A percentile compares a stretch with the other conserved stretches of the same genome.
Evolutionary conservation across 2,797 vertebrate genomes (phyloP).

Genomic region (Danionella dracula): DNA sequence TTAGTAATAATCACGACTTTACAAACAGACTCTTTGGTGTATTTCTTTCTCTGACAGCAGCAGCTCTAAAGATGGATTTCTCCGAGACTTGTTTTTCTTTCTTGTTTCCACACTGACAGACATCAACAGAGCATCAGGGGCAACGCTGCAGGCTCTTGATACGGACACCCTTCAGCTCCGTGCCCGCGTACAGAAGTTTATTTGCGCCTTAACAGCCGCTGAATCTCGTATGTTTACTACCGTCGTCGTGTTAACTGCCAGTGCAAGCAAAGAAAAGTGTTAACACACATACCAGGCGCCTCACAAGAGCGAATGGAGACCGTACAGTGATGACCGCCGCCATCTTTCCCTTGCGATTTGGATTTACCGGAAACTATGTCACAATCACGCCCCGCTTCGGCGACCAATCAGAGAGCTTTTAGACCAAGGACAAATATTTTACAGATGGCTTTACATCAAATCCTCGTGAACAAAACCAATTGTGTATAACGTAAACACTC

Average conservation of each 20-base stretch:
- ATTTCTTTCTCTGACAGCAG: too few species aligned
- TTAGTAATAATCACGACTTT: too few species aligned
- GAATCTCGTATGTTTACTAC: not conserved
- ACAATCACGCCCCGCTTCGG: conserved; percentile 50
- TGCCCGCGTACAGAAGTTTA: not conserved
- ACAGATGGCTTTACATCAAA: not conserved
- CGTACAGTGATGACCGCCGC: conserved; percentile 73
- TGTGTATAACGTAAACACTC: too few species aligned
- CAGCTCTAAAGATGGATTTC: too few species aligned
- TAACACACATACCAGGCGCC: conserved; percentile 67
- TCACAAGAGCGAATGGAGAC: conserved; percentile 58
- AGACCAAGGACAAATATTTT: conserved; percentile 11
- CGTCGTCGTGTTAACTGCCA: not conserved
- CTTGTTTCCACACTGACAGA: not conserved
- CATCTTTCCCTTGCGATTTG: conserved; percentile 69
- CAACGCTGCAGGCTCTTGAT: too few species aligned
- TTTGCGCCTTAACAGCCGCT: not conserved
- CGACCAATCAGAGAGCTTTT: conserved; percentile 60
- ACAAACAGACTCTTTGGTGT: too few species aligned
- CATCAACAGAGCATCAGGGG: not conserved
- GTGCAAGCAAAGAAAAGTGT: not conserved
- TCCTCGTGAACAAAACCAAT: too few species aligned
- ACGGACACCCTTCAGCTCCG: not conserved
- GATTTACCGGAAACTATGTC: conserved; percentile 43
- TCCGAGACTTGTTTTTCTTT: too few species aligned